Conservation (phyloP, 2,797 vertebrate species). For the Gallinago stenura region DNA sequence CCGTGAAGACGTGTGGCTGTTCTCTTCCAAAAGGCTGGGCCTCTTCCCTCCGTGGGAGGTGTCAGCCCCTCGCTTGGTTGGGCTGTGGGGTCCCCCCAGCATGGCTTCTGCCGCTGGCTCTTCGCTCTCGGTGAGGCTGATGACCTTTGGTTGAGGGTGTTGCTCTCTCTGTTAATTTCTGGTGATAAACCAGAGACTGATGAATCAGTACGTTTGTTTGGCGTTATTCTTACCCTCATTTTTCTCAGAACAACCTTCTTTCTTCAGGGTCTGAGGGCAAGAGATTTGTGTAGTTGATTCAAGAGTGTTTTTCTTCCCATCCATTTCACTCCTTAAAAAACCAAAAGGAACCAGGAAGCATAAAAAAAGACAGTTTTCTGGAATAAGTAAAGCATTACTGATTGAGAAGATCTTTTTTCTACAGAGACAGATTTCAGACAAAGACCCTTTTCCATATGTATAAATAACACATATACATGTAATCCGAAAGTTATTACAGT, state of each 20-base stretch:
- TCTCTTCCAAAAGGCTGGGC: neutral
- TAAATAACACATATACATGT: neutral
- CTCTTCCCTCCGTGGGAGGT: neutral
- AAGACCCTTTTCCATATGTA: neutral
- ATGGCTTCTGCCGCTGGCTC: neutral
- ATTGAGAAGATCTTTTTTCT: neutral
- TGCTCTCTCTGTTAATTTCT: neutral
- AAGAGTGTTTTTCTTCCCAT: neutral
- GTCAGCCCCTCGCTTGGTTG: accelerated
- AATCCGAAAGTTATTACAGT: neutral
- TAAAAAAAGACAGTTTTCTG: neutral
- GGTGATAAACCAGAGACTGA: neutral
- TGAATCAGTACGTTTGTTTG: neutral
- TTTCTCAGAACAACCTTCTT: neutral
- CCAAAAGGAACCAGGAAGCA: neutral
- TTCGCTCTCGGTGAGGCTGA: accelerated
- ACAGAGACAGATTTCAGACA: neutral
- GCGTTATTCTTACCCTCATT: neutral
- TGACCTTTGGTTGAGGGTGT: neutral
- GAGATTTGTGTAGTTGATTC: neutral
- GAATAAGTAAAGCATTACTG: neutral
- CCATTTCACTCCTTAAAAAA: neutral
- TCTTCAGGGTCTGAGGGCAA: neutral
- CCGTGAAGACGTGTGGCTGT: neutral
- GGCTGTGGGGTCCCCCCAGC: neutral